phyloP scores from a whole-genome alignment of 2,797 vertebrate species.

The Allenopithecus nigroviridis region DNA sequence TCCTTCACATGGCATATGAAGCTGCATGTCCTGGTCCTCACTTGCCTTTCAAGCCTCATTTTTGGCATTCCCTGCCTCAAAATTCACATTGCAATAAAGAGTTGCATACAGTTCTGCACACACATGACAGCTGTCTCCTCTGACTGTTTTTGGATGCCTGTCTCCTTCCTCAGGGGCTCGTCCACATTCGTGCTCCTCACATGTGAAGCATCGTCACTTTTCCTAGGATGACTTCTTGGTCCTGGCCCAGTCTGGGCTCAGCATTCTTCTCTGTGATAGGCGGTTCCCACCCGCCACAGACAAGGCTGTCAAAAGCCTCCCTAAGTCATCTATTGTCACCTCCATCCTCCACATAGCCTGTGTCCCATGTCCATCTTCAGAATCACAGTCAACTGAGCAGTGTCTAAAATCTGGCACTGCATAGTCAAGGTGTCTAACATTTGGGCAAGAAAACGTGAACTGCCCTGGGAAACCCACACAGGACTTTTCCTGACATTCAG shows the following conservation, averaged over 20 bases:
- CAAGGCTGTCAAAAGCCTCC: background rate
- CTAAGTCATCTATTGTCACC: rapidly evolving
- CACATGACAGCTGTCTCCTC: rapidly evolving
- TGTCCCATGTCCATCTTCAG: background rate
- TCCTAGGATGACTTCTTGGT: background rate
- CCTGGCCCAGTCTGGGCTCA: no score
- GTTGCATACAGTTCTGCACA: rapidly evolving
- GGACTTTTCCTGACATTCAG: background rate
- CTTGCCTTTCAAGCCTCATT: background rate
- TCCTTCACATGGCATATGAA: background rate
- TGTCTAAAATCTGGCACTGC: background rate
- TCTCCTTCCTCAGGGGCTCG: no score
- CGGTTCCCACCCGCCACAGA: rapidly evolving
- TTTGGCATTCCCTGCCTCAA: background rate
- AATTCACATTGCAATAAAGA: no score
- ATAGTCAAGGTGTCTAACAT: background rate
- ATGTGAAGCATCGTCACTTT: no score
- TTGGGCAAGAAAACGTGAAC: background rate
- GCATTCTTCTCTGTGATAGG: rapidly evolving
- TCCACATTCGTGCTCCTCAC: rapidly evolving
- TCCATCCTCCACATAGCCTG: background rate
- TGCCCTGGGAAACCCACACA: background rate
- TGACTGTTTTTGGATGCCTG: no score
- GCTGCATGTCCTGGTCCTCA: rapidly evolving
- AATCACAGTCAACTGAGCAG: rapidly evolving